A percentile compares a stretch with the other conserved stretches of the same genome.
Evolutionary conservation across 2,113 vertebrate species (phyloP).

Genomic region (Oncorhynchus mykiss): DNA sequence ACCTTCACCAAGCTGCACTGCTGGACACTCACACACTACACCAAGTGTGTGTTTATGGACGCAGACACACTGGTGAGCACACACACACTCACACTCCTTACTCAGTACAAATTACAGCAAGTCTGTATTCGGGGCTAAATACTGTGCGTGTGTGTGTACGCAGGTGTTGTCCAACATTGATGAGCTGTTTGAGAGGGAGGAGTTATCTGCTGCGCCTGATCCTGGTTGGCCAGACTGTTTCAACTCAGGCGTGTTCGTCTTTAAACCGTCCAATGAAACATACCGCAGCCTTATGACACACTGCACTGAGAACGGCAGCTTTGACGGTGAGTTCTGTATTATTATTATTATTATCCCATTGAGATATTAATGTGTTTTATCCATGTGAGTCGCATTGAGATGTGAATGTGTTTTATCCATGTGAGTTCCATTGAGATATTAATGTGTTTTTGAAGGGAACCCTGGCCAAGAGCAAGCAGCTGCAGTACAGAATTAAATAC

Average conservation of each 20-base stretch:
- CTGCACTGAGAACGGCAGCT: constrained; percentile 90
- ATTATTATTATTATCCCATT: too few relatives aligned
- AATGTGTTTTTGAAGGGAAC: too few relatives aligned
- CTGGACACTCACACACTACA: constrained; percentile 91
- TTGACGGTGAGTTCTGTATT: constrained; percentile 82
- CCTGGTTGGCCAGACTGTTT: constrained; percentile 99
- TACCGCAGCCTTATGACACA: constrained; percentile 82
- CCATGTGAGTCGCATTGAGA: too few relatives aligned
- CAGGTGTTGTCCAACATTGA: constrained; percentile 94
- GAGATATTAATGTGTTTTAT: too few relatives aligned
- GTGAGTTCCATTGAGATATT: too few relatives aligned
- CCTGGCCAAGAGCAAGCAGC: too few relatives aligned
- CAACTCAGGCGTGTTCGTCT: constrained; percentile 97
- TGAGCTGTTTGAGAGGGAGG: constrained; percentile 95
- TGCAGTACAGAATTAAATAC: too few relatives aligned
- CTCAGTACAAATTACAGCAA: not conserved
- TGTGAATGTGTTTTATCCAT: too few relatives aligned
- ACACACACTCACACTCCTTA: not conserved
- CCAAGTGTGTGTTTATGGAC: constrained; percentile 98
- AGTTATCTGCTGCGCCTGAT: constrained; percentile 94
- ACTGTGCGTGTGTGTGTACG: not conserved
- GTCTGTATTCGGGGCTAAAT: not conserved
- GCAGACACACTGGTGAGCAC: constrained; percentile 94
- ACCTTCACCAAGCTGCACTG: constrained; percentile 96
- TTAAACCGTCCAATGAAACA: constrained; percentile 88